These are phyloP conservation scores for Castor canadensis DNA, from an alignment of 2,113 vertebrate genomes.

Conservation along the genomic window DNA sequence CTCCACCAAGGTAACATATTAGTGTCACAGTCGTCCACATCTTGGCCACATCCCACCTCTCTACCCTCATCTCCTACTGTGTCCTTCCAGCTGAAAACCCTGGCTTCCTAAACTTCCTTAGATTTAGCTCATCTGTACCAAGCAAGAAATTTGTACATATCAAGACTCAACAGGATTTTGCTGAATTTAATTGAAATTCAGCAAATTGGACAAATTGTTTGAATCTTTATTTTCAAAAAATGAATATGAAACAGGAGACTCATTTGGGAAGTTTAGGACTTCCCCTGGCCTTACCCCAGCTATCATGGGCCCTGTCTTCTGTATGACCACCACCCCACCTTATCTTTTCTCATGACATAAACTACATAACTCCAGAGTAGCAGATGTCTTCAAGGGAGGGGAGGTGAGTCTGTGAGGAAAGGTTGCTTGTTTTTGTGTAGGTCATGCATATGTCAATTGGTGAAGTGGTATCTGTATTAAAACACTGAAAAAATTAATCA, in stretches of 20 bases:
- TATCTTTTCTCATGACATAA: not conserved
- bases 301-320: not conserved
- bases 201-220: not conserved
- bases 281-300: not conserved
- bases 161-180: not conserved
- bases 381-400: not conserved
- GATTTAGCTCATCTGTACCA: not conserved
- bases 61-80: not conserved
- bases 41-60: not conserved
- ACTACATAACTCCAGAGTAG: not conserved
- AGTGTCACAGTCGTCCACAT: not conserved
- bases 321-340: fast-evolving
- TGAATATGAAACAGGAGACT: not conserved
- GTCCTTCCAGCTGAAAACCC: not conserved
- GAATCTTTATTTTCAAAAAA: not conserved
- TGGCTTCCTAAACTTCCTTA: not conserved
- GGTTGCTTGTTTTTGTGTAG: not conserved
- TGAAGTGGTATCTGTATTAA: not conserved
- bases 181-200: not conserved
- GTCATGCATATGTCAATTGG: not conserved
- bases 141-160: not conserved
- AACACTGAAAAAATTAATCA: conserved; percentile 5
- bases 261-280: not conserved
- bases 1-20: not conserved
- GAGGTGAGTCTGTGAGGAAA: not conserved